Base-by-base conservation (phyloP, 2,797 vertebrate species). In the Tapera naevia region DNA sequence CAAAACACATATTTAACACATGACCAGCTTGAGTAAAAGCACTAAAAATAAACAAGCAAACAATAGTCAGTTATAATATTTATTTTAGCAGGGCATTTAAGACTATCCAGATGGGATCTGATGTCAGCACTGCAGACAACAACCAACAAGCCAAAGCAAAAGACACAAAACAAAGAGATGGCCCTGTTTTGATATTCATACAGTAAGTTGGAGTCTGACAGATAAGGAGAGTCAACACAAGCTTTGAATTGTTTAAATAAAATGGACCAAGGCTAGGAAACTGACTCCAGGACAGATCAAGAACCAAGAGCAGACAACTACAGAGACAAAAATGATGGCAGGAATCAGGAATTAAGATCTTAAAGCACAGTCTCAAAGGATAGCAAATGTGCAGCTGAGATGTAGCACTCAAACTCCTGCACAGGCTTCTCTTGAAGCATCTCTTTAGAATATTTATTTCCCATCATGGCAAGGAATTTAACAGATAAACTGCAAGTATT, bases 151-250 rank as follows among this genome's bases (percentile, higher is more conserved):
- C 0, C 2, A 5, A 53, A 80, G 8, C 6, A 11, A 62, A 37
- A 48, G 69, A n/a, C 4, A 53, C 6, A 8, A 37, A 53, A 50
- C 7, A 13, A 71, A 79, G 19, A 72, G 56, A 48, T 2, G 5
- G 5, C 3, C 0, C 30, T 60, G 9, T 61, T 58, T 25, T 30
- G 13, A 69, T 14, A 14, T 0, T 23, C 3, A 4, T 7, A 24
- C 27, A 43, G 23, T 21, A 39, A 80, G 33, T 43, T 8, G 4
- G 14, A 70, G 9, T 24, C 53, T 60, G 60, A 80, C 8, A 30
- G 10, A 21, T 17, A 35, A 28, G 7, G 11, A 64, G 13, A 37
- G 10, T 67, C 66, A 71, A 17, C 22, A 71, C 11, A 41, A 74
- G 8, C n/a, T 78, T 70, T 25, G 4, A 10, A 13, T 60, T n/a